phyloP scores from a whole-genome alignment of 2,113 vertebrate species.

The Pimephales promelas region DNA sequence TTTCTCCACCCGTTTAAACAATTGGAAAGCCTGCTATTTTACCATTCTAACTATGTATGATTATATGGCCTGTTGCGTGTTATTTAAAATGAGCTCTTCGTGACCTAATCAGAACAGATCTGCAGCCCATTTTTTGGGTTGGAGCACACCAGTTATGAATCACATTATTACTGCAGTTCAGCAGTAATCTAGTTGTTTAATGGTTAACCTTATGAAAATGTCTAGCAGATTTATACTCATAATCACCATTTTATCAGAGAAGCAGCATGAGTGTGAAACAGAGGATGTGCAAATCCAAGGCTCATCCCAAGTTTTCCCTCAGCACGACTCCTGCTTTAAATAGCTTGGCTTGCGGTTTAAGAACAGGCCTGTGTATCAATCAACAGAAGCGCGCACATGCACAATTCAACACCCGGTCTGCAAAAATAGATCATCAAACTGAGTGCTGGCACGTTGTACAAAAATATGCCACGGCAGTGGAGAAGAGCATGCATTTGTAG shows the following conservation, averaged over 20 bases:
- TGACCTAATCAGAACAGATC: neutral
- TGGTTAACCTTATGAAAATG: constrained; percentile 8
- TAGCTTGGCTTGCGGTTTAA: constrained; percentile 53
- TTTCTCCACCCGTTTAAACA: no score
- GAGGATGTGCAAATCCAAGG: constrained; percentile 35
- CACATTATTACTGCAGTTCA: neutral
- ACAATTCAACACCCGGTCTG: constrained; percentile 52
- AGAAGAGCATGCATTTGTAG: neutral
- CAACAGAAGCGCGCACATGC: constrained; percentile 63
- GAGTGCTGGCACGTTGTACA: constrained; percentile 30
- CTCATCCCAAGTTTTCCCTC: constrained; percentile 38
- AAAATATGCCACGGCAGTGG: constrained; percentile 23
- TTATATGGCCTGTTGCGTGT: neutral
- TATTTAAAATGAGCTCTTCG: neutral
- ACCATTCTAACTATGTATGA: neutral
- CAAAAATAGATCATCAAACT: constrained; percentile 64
- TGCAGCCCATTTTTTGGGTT: neutral
- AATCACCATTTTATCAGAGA: constrained; percentile 44
- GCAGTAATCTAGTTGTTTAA: neutral
- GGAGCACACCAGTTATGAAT: neutral
- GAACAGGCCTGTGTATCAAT: constrained; percentile 55
- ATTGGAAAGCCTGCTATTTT: neutral
- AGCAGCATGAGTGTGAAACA: constrained; percentile 22
- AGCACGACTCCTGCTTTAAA: constrained; percentile 46
- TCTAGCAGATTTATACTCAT: neutral